Percentiles rank a stretch among this genome's conserved stretches.
These are phyloP conservation scores for Choristoneura rosaceana DNA, from an alignment of 2,888 invertebrate species.

Conservation along the genomic window DNA sequence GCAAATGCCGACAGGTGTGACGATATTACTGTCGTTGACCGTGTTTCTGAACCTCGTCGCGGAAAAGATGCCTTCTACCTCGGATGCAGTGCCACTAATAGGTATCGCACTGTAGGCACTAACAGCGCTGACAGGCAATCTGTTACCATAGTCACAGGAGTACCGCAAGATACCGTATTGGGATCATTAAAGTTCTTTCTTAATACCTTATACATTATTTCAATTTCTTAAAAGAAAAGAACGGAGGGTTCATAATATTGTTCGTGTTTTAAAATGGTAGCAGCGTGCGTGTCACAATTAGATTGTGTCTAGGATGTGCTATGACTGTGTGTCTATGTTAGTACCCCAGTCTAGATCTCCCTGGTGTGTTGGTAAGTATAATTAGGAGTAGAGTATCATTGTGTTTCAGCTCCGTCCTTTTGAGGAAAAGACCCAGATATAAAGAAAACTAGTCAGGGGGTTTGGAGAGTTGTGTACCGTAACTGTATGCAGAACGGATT, in stretches of 20 bases:
- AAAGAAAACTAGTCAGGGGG: slow-evolving; percentile 28
- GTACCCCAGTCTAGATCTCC: slow-evolving; percentile 47
- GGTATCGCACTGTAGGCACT: slow-evolving; percentile 80
- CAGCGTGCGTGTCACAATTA: slow-evolving; percentile 62
- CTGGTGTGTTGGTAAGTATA: slow-evolving; percentile 58
- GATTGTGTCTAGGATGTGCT: slow-evolving; percentile 66
- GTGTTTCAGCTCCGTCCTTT: slow-evolving; percentile 47
- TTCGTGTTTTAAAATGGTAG: slow-evolving; percentile 48
- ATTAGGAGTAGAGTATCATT: slow-evolving; percentile 54
- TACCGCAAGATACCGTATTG: slow-evolving; percentile 44
- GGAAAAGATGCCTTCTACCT: slow-evolving; percentile 97
- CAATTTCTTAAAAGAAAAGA: not conserved
- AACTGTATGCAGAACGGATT: not conserved
- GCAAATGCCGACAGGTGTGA: slow-evolving; percentile 93
- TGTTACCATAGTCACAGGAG: slow-evolving; percentile 48
- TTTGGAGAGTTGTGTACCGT: slow-evolving; percentile 61
- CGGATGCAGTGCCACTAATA: slow-evolving; percentile 93
- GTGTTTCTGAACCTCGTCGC: slow-evolving; percentile 99
- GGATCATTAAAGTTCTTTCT: not conserved
- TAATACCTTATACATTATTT: not conserved
- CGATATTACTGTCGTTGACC: slow-evolving; percentile 98
- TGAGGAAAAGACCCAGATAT: slow-evolving; percentile 40
- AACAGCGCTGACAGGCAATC: slow-evolving; percentile 50
- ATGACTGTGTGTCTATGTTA: slow-evolving; percentile 59
- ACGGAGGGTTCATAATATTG: not conserved